Evolutionary conservation across 2,888 invertebrate genomes (phyloP).

Genomic region (Cheilosia pagana): DNA sequence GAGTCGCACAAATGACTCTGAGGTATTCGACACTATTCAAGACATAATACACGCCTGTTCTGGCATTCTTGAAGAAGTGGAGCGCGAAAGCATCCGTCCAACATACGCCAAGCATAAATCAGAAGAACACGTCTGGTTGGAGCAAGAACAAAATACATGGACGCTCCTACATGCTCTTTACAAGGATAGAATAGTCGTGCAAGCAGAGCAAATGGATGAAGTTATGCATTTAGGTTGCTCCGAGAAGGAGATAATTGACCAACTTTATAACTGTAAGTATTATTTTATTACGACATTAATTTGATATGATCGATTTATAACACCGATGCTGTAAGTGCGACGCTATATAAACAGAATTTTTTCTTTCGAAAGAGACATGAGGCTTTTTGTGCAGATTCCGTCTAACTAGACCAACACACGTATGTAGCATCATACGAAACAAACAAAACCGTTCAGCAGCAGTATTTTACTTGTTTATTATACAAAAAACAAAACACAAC

Average conservation of each 20-base stretch:
- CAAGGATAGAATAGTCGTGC: constrained; percentile 88
- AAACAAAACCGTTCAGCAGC: too few species aligned
- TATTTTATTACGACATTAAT: too few species aligned
- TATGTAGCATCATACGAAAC: too few species aligned
- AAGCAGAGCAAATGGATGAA: constrained; percentile 81
- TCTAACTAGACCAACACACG: too few species aligned
- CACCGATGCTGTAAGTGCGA: too few species aligned
- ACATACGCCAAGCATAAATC: constrained; percentile 58
- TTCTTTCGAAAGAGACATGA: too few species aligned
- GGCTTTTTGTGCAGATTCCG: too few species aligned
- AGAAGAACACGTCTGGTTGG: constrained; percentile 85
- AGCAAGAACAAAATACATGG: constrained; percentile 95
- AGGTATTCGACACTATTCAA: constrained; percentile 80
- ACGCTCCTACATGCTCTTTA: constrained; percentile 92
- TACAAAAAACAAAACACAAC: too few species aligned
- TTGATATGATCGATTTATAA: too few species aligned
- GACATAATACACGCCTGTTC: constrained; percentile 79
- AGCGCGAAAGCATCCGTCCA: constrained; percentile 75
- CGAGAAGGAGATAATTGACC: constrained; percentile 84
- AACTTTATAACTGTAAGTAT: constrained; percentile 83
- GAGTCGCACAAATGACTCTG: constrained; percentile 78
- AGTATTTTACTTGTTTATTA: too few species aligned
- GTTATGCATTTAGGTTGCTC: constrained; percentile 84
- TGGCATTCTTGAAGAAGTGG: constrained; percentile 79
- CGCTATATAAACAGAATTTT: too few species aligned